Evolutionary conservation across 2,797 vertebrate genomes (phyloP).

Genomic region (Protonibea diacanthus): DNA sequence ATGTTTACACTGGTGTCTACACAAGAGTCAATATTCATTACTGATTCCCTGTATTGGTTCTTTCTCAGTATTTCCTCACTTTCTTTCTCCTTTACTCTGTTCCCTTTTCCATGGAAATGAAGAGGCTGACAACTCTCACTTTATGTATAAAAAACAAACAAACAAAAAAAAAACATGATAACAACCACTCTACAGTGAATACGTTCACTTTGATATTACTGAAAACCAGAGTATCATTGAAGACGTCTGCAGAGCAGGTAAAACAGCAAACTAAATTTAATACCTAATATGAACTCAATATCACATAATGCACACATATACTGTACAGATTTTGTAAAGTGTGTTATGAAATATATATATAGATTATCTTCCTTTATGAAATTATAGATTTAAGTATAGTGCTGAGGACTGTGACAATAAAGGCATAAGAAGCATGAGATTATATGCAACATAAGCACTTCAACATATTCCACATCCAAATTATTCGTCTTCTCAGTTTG

Average conservation of each 20-base stretch:
- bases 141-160: not conserved
- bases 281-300: not conserved
- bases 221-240: constrained; percentile 14
- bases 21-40: constrained; percentile 30
- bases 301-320: not conserved
- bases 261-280: constrained; percentile 13
- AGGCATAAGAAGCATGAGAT: not conserved
- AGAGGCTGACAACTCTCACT: constrained; percentile 19
- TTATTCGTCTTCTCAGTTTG: not conserved
- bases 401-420: not conserved
- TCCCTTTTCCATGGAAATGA: constrained; percentile 21
- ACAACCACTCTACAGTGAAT: constrained; percentile 23
- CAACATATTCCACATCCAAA: constrained; percentile 7
- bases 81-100: not conserved
- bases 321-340: not conserved
- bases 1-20: constrained; percentile 12
- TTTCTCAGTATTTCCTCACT: constrained; percentile 14
- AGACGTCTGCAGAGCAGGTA: constrained; percentile 3
- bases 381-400: constrained; percentile 15
- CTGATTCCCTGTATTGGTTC: constrained; percentile 16
- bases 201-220: constrained; percentile 27
- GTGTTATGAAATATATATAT: not conserved
- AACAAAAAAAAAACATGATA: constrained; percentile 19
- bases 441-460: not conserved
- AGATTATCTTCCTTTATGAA: not conserved